These are phyloP conservation scores for Nyctibius grandis DNA, from an alignment of 2,797 vertebrate genomes.

Conservation along the genomic window DNA sequence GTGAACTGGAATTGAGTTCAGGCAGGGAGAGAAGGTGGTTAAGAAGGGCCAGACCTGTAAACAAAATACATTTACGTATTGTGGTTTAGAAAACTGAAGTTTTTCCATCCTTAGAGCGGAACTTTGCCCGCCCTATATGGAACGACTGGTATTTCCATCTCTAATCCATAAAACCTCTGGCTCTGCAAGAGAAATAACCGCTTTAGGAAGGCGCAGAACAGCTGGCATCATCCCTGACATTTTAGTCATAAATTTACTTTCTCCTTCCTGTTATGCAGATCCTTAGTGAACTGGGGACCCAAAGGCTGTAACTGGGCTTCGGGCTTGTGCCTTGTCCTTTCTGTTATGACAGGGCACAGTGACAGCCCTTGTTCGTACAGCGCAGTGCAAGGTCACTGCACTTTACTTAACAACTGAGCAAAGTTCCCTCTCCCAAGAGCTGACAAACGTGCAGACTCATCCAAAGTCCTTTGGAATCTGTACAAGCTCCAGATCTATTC, in stretches of 20 bases:
- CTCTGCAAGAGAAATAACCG: not conserved
- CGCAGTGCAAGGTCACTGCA: not conserved
- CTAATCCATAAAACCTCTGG: conserved; percentile 34
- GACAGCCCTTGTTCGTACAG: not conserved
- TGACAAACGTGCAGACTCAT: not conserved
- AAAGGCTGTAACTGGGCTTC: not conserved
- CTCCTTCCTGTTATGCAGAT: not conserved
- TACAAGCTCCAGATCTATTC: not conserved
- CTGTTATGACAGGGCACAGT: not conserved
- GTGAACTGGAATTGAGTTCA: not conserved
- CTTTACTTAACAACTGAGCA: not conserved
- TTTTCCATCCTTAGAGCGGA: not conserved
- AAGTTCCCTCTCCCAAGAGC: not conserved
- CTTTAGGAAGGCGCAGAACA: not conserved
- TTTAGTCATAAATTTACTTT: not conserved
- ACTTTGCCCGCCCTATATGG: not conserved
- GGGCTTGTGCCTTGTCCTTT: not conserved
- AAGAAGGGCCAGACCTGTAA: not conserved
- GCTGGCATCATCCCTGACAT: not conserved
- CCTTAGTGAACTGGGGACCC: not conserved
- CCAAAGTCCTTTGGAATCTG: not conserved
- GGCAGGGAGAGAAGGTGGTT: not conserved
- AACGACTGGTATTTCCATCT: conserved; percentile 48
- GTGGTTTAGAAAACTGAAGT: conserved; percentile 6
- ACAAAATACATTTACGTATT: not conserved